These are phyloP conservation scores for Neodon shergylaensis DNA, from an alignment of 2,113 vertebrate species.

Conservation along the genomic window DNA sequence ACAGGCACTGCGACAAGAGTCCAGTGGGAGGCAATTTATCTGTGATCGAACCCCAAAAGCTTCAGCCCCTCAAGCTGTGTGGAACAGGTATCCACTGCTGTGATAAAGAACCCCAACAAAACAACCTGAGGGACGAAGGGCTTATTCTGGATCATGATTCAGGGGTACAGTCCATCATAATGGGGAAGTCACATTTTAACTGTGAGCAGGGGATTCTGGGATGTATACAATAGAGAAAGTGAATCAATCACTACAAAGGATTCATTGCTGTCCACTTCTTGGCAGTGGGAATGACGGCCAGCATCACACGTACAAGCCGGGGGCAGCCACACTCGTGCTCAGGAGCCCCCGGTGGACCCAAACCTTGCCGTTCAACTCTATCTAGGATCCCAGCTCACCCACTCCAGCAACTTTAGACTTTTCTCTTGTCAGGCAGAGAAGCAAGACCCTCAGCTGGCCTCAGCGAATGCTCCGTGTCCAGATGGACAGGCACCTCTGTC, in stretches of 20 bases:
- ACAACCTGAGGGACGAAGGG: neutral
- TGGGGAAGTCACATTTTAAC: neutral
- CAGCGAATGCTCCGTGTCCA: neutral
- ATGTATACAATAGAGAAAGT: neutral
- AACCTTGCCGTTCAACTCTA: neutral
- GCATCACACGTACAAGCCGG: rapidly evolving
- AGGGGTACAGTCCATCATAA: neutral
- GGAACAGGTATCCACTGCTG: neutral
- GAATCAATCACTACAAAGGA: neutral
- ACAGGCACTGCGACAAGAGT: neutral
- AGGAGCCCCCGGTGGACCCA: neutral
- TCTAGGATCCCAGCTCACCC: neutral
- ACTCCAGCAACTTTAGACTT: neutral
- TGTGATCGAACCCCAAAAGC: neutral
- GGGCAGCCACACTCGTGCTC: too few species aligned
- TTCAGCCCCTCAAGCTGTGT: neutral
- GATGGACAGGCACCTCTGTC: too few species aligned
- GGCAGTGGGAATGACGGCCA: neutral
- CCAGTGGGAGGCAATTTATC: neutral
- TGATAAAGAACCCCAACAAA: neutral
- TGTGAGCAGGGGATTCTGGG: neutral
- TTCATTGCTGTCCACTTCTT: neutral
- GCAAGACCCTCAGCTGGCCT: neutral
- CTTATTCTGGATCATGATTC: neutral
- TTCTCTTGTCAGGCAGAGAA: neutral